Percentiles rank a stretch among this genome's conserved stretches.
Evolutionary conservation across 2,113 vertebrate genomes (phyloP).

Genomic region (Caloenas nicobarica): DNA sequence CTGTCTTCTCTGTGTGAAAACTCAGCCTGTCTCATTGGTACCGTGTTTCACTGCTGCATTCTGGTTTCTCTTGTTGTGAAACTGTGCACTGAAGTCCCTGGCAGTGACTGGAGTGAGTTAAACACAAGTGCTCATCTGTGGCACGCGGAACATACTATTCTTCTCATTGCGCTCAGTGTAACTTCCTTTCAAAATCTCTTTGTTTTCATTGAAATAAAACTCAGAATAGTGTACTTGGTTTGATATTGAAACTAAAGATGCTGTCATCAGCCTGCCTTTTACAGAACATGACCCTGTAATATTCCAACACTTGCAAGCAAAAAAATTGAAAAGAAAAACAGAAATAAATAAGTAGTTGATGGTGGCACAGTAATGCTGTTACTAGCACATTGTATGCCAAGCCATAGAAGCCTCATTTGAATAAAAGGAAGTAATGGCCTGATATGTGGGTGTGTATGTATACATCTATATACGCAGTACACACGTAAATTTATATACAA

Average conservation of each 20-base stretch:
- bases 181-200: not conserved
- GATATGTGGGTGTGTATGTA: not conserved
- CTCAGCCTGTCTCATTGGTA: not conserved
- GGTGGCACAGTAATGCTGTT: not conserved
- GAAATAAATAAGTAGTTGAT: not conserved
- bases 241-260: not conserved
- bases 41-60: not conserved
- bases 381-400: not conserved
- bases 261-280: not conserved
- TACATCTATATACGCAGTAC: not conserved
- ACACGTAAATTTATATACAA: not conserved
- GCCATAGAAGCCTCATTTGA: not conserved
- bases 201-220: not conserved
- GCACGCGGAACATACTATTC: fast-evolving
- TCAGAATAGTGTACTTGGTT: not conserved
- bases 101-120: not conserved
- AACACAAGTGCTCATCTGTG: not conserved
- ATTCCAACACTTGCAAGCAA: not conserved
- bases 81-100: not conserved
- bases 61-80: not conserved
- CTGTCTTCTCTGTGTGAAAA: not conserved
- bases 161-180: not conserved
- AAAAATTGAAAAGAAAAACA: not conserved
- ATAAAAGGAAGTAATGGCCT: not conserved
- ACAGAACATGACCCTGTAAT: not conserved